Percentiles rank a stretch among this genome's conserved stretches.
Evolutionary conservation across 2,797 vertebrate species (phyloP).

Genomic region (Spatula versicolor): DNA sequence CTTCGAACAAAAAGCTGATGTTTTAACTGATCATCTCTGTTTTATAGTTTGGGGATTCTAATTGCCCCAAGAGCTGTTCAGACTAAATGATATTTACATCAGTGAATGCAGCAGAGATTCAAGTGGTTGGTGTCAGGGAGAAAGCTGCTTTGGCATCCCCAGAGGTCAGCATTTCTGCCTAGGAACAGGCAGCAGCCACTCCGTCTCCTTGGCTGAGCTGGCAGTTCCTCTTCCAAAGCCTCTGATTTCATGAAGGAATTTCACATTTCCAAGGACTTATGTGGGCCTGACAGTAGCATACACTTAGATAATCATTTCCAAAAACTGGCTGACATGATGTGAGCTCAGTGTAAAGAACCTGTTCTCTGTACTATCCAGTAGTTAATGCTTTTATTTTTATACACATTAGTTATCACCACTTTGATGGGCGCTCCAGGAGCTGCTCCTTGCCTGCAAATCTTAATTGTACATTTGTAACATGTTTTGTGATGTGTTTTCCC

Average conservation of each 20-base stretch:
- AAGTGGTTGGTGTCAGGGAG: neutral
- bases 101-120: neutral
- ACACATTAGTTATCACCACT: neutral
- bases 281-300: neutral
- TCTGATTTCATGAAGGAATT: neutral
- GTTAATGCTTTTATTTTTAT: neutral
- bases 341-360: neutral
- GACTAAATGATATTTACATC: rapidly evolving
- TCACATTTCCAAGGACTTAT: neutral
- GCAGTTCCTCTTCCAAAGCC: neutral
- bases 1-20: neutral
- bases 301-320: neutral
- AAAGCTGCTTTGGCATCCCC: neutral
- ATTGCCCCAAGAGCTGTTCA: neutral
- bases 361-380: neutral
- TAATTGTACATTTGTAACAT: neutral
- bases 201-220: neutral
- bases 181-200: neutral
- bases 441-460: neutral
- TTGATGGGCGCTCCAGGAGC: neutral
- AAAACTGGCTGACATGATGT: neutral
- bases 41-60: neutral
- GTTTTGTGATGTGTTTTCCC: neutral
- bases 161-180: neutral
- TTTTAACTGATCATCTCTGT: neutral